These are phyloP conservation scores for Halichondria panicea DNA, from an alignment of 37 sponge, comb jelly and placozoan genomes.

Conservation along the genomic window DNA sequence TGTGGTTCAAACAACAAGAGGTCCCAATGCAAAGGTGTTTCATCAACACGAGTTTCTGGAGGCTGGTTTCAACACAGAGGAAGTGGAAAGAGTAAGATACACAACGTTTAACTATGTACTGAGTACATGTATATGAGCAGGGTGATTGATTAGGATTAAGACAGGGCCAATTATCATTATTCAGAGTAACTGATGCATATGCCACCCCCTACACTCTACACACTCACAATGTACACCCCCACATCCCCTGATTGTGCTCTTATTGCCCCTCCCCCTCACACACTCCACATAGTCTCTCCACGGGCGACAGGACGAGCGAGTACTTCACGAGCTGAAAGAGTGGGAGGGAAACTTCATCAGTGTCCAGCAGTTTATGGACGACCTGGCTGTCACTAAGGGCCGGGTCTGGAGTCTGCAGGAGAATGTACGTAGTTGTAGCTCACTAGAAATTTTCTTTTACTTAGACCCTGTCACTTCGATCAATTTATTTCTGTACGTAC, in stretches of 20 bases:
- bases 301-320: constrained; percentile 67
- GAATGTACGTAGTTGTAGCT: constrained; percentile 47
- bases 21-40: constrained; percentile 71
- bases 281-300: constrained; percentile 56
- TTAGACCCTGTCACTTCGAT: neutral
- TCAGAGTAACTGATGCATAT: neutral
- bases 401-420: constrained; percentile 41
- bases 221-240: constrained; percentile 6
- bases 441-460: neutral
- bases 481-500: too few relatives aligned
- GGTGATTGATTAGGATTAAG: neutral
- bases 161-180: neutral
- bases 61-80: constrained; percentile 68
- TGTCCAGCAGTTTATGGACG: constrained; percentile 70
- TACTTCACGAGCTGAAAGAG: constrained; percentile 76
- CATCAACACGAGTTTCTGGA: constrained; percentile 84
- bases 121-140: neutral
- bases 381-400: constrained; percentile 55
- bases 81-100: constrained; percentile 58
- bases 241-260: neutral
- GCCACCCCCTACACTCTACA: neutral
- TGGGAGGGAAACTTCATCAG: constrained; percentile 68
- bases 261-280: neutral
- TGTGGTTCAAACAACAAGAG: constrained; percentile 63
- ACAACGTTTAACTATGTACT: too few relatives aligned